Percentiles rank a stretch among this genome's conserved stretches.
phyloP scores from a whole-genome alignment of 1,140 invertebrate species.

The Phortica variegata region DNA sequence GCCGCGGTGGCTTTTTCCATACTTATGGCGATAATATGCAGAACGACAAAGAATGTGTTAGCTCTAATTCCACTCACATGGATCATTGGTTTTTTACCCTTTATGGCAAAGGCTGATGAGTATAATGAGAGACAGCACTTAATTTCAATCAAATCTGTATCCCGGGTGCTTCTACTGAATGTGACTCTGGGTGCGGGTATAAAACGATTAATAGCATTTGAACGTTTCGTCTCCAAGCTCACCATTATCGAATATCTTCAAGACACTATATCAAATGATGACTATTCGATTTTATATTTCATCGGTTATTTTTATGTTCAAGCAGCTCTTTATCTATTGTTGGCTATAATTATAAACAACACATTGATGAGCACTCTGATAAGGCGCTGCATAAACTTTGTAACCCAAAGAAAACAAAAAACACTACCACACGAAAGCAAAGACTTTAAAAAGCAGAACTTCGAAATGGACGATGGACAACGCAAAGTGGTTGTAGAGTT shows the following conservation, averaged over 20 bases:
- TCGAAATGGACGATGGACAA: background rate
- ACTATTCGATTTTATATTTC: constrained; percentile 1
- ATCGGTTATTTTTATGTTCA: constrained; percentile 17
- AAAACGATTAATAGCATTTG: constrained; percentile 11
- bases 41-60: constrained; percentile 13
- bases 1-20: constrained; percentile 19
- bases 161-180: constrained; percentile 21
- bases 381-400: background rate
- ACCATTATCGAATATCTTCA: constrained; percentile 4
- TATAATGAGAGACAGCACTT: too few species aligned
- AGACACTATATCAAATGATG: background rate
- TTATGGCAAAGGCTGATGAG: constrained; percentile 9
- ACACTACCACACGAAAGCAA: background rate
- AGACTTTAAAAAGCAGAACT: background rate
- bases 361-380: background rate
- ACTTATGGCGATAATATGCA: constrained; percentile 8
- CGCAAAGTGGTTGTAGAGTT: constrained; percentile 8
- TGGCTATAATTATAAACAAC: constrained; percentile 4
- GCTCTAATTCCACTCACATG: constrained; percentile 21
- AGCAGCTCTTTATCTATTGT: constrained; percentile 4
- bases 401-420: background rate
- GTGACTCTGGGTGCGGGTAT: constrained; percentile 24
- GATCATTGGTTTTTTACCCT: constrained; percentile 19
- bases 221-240: background rate
- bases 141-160: background rate